Conservation (phyloP, 2,113 vertebrate species). For the Cololabis saira region DNA sequence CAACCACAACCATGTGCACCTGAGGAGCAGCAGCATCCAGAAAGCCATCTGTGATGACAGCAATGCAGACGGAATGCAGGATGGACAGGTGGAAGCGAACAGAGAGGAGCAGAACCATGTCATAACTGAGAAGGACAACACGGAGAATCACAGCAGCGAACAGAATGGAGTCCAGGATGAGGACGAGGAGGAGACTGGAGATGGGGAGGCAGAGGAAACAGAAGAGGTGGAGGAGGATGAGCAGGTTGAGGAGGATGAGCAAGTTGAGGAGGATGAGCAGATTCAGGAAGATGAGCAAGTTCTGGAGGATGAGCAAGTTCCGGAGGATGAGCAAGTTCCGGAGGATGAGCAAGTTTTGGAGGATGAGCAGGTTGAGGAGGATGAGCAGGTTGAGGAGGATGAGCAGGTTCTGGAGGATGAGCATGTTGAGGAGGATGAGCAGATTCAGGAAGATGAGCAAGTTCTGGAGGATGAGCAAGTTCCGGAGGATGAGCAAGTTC, state of each 20-base stretch:
- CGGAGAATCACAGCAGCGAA: constrained; percentile 67
- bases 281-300: background rate
- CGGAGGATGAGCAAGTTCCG: constrained; percentile 1
- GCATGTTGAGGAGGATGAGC: background rate
- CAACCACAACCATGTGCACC: constrained; percentile 68
- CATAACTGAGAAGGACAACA: constrained; percentile 28
- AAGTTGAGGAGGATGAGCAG: background rate
- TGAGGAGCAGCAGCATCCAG: constrained; percentile 6
- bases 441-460: too few relatives aligned
- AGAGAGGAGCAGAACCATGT: constrained; percentile 24
- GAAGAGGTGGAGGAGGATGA: constrained; percentile 11
- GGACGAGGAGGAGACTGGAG: constrained; percentile 8
- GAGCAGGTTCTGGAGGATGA: background rate
- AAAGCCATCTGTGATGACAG: background rate
- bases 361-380: background rate
- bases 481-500: too few relatives aligned
- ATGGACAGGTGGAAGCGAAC: background rate
- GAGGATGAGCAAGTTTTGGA: constrained; percentile 2
- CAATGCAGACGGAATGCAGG: background rate
- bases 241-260: constrained; percentile 5
- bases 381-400: background rate
- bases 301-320: background rate
- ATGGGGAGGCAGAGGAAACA: constrained; percentile 12
- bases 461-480: too few relatives aligned
- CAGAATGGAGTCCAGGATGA: constrained; percentile 61